Evolutionary conservation across 2,113 vertebrate species (phyloP), one percentile per base, ranked within the genome.

Genomic region (Stegastes partitus): DNA sequence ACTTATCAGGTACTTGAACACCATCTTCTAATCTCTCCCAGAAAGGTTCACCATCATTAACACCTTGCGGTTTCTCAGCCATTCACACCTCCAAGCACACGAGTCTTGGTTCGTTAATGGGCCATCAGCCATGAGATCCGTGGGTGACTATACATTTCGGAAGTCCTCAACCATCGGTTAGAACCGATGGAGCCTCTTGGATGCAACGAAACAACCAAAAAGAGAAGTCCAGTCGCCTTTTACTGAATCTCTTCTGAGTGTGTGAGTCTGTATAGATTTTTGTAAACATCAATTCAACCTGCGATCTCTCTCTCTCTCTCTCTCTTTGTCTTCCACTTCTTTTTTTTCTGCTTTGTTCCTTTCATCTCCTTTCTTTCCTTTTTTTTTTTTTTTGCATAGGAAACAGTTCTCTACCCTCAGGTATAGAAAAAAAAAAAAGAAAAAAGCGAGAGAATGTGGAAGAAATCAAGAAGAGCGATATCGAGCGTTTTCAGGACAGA

Each of bases 341-440:
- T 66, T 73, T 3, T 3, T 0, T 53, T 42, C 39, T 42, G 26
- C 23, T 42, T n/a, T 1, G 12, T 50, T 50, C 47, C n/a, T 44
- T 31, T 23, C 21, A 18, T 55, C 31, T 82, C 22, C 22, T 22
- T 44, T 85, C 39, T 18, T 56, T 57, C 45, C 61, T n/a, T n/a
- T n/a, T n/a, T n/a, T n/a, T n/a, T 56, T 50, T 45, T 54, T 74
- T 89, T 77, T 85, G 61, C 84, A 83, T 64, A 57, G 82, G 56
- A 74, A 89, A 69, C 59, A 39, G 11, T 25, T 70, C 22, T 59
- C 34, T 74, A 34, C 58, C 49, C 56, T 76, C 37, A 64, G 79
- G 81, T 82, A 0, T 42, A 55, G 68, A 57, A 47, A 42, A 65
- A 51, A 23, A 23, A 23, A 68, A 65, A 51, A 23, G n/a, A 23